Conservation (phyloP, 2,797 vertebrate genomes). For the Oreonectes daqikongensis region DNA sequence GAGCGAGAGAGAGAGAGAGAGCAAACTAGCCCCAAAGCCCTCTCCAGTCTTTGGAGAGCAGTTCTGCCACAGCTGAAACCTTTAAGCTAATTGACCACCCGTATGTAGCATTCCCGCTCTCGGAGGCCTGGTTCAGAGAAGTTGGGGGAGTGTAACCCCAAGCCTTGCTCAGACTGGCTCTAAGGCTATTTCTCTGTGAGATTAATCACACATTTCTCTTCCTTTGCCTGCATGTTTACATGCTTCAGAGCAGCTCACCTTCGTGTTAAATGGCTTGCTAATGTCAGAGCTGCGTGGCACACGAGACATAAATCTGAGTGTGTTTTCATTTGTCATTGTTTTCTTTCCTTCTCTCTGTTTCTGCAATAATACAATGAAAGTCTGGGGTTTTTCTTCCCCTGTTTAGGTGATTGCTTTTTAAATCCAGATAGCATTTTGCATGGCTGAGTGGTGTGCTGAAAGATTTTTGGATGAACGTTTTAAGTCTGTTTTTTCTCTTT, state of each 20-base stretch:
- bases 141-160: constrained; percentile 59
- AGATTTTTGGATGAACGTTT: constrained; percentile 57
- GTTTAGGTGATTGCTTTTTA: constrained; percentile 58
- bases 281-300: constrained; percentile 62
- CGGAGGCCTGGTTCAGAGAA: constrained; percentile 62
- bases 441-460: constrained; percentile 50
- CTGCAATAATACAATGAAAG: constrained; percentile 62
- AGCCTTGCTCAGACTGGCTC: constrained; percentile 62
- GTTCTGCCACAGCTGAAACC: constrained; percentile 73
- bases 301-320: constrained; percentile 61
- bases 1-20: constrained; percentile 60
- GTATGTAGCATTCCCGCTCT: constrained; percentile 65
- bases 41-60: constrained; percentile 37
- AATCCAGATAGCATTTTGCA: constrained; percentile 61
- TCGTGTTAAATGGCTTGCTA: constrained; percentile 67
- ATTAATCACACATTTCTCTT: constrained; percentile 70
- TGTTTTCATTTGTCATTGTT: constrained; percentile 64
- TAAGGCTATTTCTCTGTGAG: constrained; percentile 57
- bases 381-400: constrained; percentile 53
- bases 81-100: constrained; percentile 80
- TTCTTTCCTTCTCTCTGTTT: constrained; percentile 34
- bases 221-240: constrained; percentile 54
- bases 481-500: constrained; percentile 55
- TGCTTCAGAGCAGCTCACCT: constrained; percentile 63
- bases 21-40: constrained; percentile 32